Evolutionary conservation across 2,797 vertebrate species (phyloP), one percentile per base, ranked within the genome.

Genomic region (Sarcophilus harrisii): DNA sequence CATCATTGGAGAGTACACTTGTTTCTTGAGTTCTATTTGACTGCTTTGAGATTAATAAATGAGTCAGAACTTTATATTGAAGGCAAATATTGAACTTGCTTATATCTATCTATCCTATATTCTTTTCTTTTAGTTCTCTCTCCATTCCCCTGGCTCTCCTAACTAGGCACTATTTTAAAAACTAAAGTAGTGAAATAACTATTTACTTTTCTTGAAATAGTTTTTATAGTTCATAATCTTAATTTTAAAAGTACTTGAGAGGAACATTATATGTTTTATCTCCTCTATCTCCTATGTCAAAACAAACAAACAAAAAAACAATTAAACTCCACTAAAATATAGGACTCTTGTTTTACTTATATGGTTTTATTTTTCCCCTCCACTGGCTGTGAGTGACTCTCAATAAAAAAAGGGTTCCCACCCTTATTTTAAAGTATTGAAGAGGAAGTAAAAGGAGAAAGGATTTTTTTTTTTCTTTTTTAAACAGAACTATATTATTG

Each of bases 391-490:
- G 62, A 27, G 91, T 94, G 91, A 94, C 95, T 94, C 58, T 57
- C 13, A 0, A 92, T 18, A 4, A 90, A 38, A 90, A 60, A 87
- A 87, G 38, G 21, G 27, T 30, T 49, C 38, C 38, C 38, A 27
- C 45, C 73, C 73, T 73, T 52, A 58, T n/a, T 54, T 58, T 94
- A 91, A 90, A 12, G 81, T 73, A 9, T 57, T 96, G 96, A 97
- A 96, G 97, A 98, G 97, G 97, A 98, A 97, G 97, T 97, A 73
- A 89, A 92, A 93, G 92, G 32, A 16, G 59, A 29, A 90, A 66
- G 73, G 62, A 94, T 58, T 73, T 94, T 95, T 94, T n/a, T 57
- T 55, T 57, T 52, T 62, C 90, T 81, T 91, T 92, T 81, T 92
- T 93, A 95, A 97, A 73, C 73, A 92, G 96, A 95, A 94, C 93